phyloP scores from a whole-genome alignment of 2,888 invertebrate species.

The Rhabditophanes sp. region DNA sequence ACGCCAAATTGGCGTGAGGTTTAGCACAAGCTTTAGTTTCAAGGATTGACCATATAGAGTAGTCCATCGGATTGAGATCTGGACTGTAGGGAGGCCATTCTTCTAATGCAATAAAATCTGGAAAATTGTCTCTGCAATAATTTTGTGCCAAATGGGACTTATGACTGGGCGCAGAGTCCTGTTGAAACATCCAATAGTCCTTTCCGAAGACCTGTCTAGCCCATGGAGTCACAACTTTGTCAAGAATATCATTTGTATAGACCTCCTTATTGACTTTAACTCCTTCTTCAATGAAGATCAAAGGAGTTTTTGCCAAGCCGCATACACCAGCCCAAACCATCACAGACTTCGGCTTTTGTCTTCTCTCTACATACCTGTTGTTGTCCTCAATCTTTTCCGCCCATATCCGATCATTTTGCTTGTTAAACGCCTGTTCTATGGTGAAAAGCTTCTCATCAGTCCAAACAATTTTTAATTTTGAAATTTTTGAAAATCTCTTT shows the following conservation, averaged over 20 bases:
- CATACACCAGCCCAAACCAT: conserved; percentile 12
- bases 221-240: conserved; percentile 4
- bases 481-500: too few species aligned
- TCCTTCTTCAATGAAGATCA: conserved; percentile 11
- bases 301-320: conserved; percentile 9
- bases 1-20: conserved; percentile 3
- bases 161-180: conserved; percentile 10
- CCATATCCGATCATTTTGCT: conserved; percentile 5
- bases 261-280: conserved; percentile 7
- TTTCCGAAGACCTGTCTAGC: conserved; percentile 3
- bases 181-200: conserved; percentile 8
- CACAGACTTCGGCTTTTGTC: conserved; percentile 8
- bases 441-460: conserved; percentile 9
- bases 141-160: conserved; percentile 5
- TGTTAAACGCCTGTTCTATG: conserved; percentile 3
- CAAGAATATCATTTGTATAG: conserved; percentile 4
- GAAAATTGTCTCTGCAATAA: conserved; percentile 7
- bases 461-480: too few species aligned
- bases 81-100: conserved; percentile 9
- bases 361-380: conserved; percentile 2
- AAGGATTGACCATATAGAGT: conserved; percentile 6
- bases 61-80: conserved; percentile 9
- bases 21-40: conserved; percentile 8
- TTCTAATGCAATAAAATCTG: conserved; percentile 4
- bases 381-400: neutral